A percentile compares a stretch with the other conserved stretches of the same genome.
phyloP scores from a whole-genome alignment of 2,113 vertebrate genomes.

The Herpetotheres cachinnans region DNA sequence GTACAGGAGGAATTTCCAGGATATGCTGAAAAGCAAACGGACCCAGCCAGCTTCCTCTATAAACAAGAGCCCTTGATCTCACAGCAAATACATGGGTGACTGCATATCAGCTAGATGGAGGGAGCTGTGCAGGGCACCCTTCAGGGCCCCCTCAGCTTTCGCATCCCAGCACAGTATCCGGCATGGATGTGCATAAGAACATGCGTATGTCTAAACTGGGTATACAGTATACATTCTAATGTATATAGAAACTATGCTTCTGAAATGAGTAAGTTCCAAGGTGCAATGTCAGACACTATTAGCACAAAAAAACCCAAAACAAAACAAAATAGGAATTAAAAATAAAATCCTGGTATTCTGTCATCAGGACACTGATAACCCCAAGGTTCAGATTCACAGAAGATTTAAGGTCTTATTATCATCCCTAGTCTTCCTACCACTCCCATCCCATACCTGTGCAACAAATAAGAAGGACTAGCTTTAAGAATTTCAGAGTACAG shows the following conservation, averaged over 20 bases:
- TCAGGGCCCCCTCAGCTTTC: fast-evolving
- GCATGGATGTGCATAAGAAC: not conserved
- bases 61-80: not conserved
- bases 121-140: fast-evolving
- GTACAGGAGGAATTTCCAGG: not conserved
- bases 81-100: not conserved
- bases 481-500: not conserved
- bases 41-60: not conserved
- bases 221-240: not conserved
- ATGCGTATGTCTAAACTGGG: too few species aligned
- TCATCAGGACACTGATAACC: not conserved
- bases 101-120: not conserved
- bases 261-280: not conserved
- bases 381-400: not conserved
- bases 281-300: not conserved
- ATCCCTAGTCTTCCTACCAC: not conserved
- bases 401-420: not conserved
- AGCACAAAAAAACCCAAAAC: not conserved
- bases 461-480: not conserved
- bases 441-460: not conserved
- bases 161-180: not conserved
- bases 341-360: not conserved
- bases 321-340: not conserved
- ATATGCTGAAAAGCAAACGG: not conserved
- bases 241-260: not conserved